A percentile compares a stretch with the other conserved stretches of the same genome.
Conservation (phyloP, 2,113 vertebrate species). For the Cheirogaleus medius region DNA sequence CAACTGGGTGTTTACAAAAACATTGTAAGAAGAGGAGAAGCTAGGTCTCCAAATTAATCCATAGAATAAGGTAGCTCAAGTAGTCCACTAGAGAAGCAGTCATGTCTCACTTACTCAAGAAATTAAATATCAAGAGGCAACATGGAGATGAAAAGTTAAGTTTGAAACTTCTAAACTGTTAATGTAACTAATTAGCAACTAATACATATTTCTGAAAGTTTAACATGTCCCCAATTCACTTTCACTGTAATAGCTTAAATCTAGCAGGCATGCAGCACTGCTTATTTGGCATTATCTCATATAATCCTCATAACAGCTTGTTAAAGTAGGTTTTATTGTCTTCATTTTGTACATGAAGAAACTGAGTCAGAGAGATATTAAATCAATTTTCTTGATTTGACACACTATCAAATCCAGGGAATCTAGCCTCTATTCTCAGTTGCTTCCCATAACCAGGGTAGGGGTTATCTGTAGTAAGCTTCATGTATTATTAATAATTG, state of each 20-base stretch:
- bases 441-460: not conserved
- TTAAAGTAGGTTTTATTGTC: not conserved
- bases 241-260: not conserved
- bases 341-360: not conserved
- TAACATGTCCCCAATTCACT: not conserved
- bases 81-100: not conserved
- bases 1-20: not conserved
- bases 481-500: constrained; percentile 77
- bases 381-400: not conserved
- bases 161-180: not conserved
- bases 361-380: not conserved
- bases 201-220: not conserved
- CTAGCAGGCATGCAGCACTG: not conserved
- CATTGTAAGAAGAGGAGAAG: not conserved
- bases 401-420: not conserved
- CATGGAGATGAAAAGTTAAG: not conserved
- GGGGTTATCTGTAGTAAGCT: not conserved
- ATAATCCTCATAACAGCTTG: not conserved
- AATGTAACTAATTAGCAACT: not conserved
- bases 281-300: not conserved
- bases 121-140: not conserved
- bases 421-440: not conserved
- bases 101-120: not conserved
- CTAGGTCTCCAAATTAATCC: not conserved
- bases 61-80: not conserved